Evolutionary conservation across 2,888 invertebrate species (phyloP), one percentile per base, ranked within the genome.

Genomic region (Nemapogon koenigi): DNA sequence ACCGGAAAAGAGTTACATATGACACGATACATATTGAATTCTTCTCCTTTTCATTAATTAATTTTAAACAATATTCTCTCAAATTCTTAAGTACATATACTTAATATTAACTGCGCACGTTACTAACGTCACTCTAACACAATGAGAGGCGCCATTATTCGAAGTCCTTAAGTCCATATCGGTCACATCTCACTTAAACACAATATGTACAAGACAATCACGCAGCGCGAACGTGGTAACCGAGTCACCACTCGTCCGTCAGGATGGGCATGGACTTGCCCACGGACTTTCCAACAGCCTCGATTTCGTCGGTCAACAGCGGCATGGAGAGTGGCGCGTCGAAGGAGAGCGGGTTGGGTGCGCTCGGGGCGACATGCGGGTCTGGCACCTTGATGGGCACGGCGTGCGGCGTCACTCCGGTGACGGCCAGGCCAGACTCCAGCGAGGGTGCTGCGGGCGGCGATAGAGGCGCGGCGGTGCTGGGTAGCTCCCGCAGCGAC

Each of bases 331-430:
- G 81, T 3, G 80, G 67, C 31, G 57, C 57, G 16, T 50, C 57
- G 41, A 54, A 55, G 42, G 62, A 30, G 27, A 73, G 50, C n/a
- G 79, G 73, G 43, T 69, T 66, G 3, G 71, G 61, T 2, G 49
- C 46, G 1, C 68, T 68, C 3, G 84, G 83, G 10, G 86, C 84
- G 52, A 90, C 89, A 43, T 83, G 83, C 14, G 90, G 89, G 67
- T 89, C 87, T 1, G 89, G 88, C 15, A 89, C 86, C 0, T 89
- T 89, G 35, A 89, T 89, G 8, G 90, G 89, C 39, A 89, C 82
- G 29, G 72, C 64, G 38, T 73, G 66, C 15, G 81, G 67, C 25
- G 82, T 72, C 3, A 83, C 83, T 14, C 84, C 84, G 41, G 84
- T 81, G 1, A 81, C 82, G 1, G 83, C 83, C 11, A 84, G 62